These are phyloP conservation scores for Cactoblastis cactorum DNA, from an alignment of 2,888 invertebrate species.

Conservation along the genomic window DNA sequence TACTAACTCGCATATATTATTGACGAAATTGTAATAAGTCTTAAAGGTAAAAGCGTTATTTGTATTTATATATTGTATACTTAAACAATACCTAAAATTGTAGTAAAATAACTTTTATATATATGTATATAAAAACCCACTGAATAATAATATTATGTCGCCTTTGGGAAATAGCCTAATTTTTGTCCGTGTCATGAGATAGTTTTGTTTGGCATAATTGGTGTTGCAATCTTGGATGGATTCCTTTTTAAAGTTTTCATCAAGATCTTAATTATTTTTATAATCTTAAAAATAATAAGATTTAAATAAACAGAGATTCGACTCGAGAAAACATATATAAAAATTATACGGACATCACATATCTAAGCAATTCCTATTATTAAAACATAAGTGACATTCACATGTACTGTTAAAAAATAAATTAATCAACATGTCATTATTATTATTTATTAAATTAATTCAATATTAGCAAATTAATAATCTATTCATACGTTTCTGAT, in stretches of 20 bases:
- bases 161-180: not conserved
- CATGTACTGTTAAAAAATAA: not conserved
- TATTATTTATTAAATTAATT: not conserved
- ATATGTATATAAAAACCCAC: not conserved
- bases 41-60: slow-evolving; percentile 9
- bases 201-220: not conserved
- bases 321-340: not conserved
- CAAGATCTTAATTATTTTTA: too few relatives aligned
- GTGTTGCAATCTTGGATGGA: not conserved
- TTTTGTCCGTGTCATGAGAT: not conserved
- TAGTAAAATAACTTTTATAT: not conserved
- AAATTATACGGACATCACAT: not conserved
- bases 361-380: not conserved
- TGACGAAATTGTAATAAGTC: slow-evolving; percentile 7
- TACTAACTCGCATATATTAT: not conserved
- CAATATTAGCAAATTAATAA: too few relatives aligned
- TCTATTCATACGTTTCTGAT: too few relatives aligned
- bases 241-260: not conserved
- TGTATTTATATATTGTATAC: not conserved
- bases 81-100: not conserved
- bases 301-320: not conserved
- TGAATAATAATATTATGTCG: not conserved
- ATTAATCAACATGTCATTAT: not conserved
- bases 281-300: not conserved
- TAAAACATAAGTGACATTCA: not conserved